Conservation (phyloP, 2,113 vertebrate species). For the Hydropotes inermis region DNA sequence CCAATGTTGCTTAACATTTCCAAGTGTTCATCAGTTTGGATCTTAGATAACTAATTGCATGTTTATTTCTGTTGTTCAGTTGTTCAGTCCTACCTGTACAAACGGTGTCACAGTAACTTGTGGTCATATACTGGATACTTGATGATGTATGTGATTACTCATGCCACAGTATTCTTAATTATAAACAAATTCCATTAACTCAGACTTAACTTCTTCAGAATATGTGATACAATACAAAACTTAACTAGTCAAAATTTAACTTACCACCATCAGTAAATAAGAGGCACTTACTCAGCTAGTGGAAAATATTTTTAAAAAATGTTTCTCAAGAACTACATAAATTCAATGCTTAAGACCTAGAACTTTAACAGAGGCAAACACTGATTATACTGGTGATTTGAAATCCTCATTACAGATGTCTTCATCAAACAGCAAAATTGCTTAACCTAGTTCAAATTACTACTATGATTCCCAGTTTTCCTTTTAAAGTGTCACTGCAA, state of each 20-base stretch:
- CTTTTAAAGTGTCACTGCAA: background rate
- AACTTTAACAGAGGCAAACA: slow-evolving; percentile 10
- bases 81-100: background rate
- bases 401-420: slow-evolving; percentile 2
- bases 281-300: background rate
- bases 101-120: background rate
- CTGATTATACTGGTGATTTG: background rate
- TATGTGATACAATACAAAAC: background rate
- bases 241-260: background rate
- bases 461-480: background rate
- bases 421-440: slow-evolving; percentile 16
- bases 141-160: background rate
- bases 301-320: background rate
- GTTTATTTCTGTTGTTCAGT: background rate
- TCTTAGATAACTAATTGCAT: background rate
- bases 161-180: background rate
- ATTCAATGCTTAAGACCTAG: background rate
- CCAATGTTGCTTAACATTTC: background rate
- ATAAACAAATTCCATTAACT: background rate
- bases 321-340: background rate
- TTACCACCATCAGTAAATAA: background rate
- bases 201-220: background rate
- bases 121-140: background rate
- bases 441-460: background rate
- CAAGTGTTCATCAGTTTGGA: background rate